Evolutionary conservation across 2,888 invertebrate genomes (phyloP).

Genomic region (Lobophora halterata): DNA sequence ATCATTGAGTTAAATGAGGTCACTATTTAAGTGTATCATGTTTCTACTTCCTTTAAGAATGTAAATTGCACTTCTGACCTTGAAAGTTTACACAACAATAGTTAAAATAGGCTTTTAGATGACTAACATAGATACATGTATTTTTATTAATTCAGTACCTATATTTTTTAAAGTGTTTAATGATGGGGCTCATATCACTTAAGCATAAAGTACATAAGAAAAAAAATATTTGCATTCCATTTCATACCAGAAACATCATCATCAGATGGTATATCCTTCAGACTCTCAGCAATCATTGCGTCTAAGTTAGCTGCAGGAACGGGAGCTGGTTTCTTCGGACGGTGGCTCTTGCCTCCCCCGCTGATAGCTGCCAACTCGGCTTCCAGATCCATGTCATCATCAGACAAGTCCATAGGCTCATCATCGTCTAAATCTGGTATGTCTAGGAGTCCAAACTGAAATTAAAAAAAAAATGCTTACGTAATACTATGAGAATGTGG

Average conservation of each 20-base stretch:
- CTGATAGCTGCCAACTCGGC: slow-evolving; percentile 90
- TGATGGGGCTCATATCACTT: too few relatives aligned
- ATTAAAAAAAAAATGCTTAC: too few relatives aligned
- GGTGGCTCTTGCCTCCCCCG: slow-evolving; percentile 52
- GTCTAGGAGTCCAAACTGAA: slow-evolving; percentile 88
- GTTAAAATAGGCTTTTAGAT: too few relatives aligned
- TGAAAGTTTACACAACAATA: too few relatives aligned
- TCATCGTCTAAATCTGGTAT: slow-evolving; percentile 82
- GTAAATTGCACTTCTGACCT: not conserved
- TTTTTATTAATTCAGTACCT: too few relatives aligned
- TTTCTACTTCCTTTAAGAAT: slow-evolving; percentile 9
- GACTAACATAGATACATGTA: too few relatives aligned
- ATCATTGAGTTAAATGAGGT: too few relatives aligned
- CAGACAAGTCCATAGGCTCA: slow-evolving; percentile 73
- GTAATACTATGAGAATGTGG: too few relatives aligned
- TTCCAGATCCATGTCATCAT: slow-evolving; percentile 90
- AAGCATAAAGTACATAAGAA: not conserved
- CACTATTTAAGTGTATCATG: slow-evolving; percentile 1
- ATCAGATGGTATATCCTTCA: slow-evolving; percentile 88
- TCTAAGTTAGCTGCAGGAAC: slow-evolving; percentile 83
- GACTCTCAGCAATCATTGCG: slow-evolving; percentile 88
- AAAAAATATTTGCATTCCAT: not conserved
- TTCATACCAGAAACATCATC: slow-evolving; percentile 83
- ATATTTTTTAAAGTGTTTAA: too few relatives aligned
- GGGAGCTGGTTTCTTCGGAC: slow-evolving; percentile 56